Evolutionary conservation across 1,140 invertebrate genomes (phyloP), one percentile per base, ranked within the genome.

Genomic region (Drosophila auraria): DNA sequence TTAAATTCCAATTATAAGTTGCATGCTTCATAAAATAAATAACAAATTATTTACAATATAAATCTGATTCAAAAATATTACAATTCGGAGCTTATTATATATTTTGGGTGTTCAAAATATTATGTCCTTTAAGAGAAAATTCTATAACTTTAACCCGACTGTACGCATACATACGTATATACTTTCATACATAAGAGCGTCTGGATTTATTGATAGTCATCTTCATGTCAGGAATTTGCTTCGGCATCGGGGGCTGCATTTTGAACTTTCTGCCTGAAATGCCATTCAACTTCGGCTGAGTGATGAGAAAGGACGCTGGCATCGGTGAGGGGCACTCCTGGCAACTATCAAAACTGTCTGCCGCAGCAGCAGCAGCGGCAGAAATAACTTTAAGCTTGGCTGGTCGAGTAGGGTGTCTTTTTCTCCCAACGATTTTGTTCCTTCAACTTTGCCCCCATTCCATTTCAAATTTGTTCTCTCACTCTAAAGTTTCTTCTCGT

Each of bases 311-410:
- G 33, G 50, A n/a, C 2, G 63, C 17, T 2, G 40, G 50, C 17
- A 27, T 23, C 23, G 50, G 36, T 33, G 27, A n/a, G 44, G 57
- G 58, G 33, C 33, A 47, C 70, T 75, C 54, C 49, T 30, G 59
- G 53, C 64, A 82, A 82, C 83, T 78, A 87, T 78, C 84, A 78
- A 83, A 87, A 89, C 80, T 89, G 83, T 87, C 83, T 87, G 78
- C 64, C 53, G 50, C 83, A 87, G 83, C 64, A 65, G 49, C 51
- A 49, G 7, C 2, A 30, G 50, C 11, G 58, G 63, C 42, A 53
- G 36, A 30, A 57, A 53, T 30, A 69, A 64, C 69, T 89, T 78
- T 75, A 65, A 69, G 62, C 68, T 49, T 27, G 54, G 23, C 45
- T 61, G 33, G 38, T 40, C 30, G 44, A 44, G 38, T 58, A 58